A percentile compares a stretch with the other conserved stretches of the same genome.
Evolutionary conservation across 92 coral and sea anemone species (phyloP).

Genomic region (Zoanthus solanderi): DNA sequence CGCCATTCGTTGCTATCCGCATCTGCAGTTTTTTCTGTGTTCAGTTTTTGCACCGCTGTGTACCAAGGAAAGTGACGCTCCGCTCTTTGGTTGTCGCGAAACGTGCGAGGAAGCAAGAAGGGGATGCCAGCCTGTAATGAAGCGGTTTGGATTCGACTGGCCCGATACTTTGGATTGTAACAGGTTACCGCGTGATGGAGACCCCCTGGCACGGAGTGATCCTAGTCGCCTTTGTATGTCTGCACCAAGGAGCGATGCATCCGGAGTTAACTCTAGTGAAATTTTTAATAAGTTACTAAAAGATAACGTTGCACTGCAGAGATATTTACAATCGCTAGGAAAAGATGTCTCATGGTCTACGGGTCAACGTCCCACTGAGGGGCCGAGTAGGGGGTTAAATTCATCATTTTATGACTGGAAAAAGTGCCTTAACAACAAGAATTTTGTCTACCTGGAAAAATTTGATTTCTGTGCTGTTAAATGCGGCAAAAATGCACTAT

Average conservation of each 20-base stretch:
- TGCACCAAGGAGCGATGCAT: slow-evolving; percentile 69
- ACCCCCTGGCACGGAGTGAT: slow-evolving; percentile 76
- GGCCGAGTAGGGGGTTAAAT: slow-evolving; percentile 44
- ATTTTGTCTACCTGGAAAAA: slow-evolving; percentile 75
- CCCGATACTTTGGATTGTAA: slow-evolving; percentile 88
- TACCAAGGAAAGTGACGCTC: slow-evolving; percentile 71
- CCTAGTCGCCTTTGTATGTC: slow-evolving; percentile 79
- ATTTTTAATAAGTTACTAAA: slow-evolving; percentile 58
- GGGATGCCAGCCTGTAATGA: slow-evolving; percentile 87
- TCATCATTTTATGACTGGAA: slow-evolving; percentile 59
- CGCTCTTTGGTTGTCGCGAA: slow-evolving; percentile 86
- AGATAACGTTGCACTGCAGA: slow-evolving; percentile 68
- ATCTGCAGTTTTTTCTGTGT: slow-evolving; percentile 85
- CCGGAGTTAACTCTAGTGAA: slow-evolving; percentile 73
- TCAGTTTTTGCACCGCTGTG: slow-evolving; percentile 97
- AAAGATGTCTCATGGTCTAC: slow-evolving; percentile 30
- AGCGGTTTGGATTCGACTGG: slow-evolving; percentile 94
- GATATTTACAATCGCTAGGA: slow-evolving; percentile 63
- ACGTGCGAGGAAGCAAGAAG: slow-evolving; percentile 89
- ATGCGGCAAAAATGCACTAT: slow-evolving; percentile 85
- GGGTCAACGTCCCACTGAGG: slow-evolving; percentile 24
- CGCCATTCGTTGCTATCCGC: slow-evolving; percentile 82
- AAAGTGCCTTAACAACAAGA: slow-evolving; percentile 68
- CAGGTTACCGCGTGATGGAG: slow-evolving; percentile 72
- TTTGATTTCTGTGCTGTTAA: slow-evolving; percentile 76